Evolutionary conservation across 2,888 invertebrate species (phyloP), one percentile per base, ranked within the genome.

Genomic region (Branchipolynoe longqiensis): DNA sequence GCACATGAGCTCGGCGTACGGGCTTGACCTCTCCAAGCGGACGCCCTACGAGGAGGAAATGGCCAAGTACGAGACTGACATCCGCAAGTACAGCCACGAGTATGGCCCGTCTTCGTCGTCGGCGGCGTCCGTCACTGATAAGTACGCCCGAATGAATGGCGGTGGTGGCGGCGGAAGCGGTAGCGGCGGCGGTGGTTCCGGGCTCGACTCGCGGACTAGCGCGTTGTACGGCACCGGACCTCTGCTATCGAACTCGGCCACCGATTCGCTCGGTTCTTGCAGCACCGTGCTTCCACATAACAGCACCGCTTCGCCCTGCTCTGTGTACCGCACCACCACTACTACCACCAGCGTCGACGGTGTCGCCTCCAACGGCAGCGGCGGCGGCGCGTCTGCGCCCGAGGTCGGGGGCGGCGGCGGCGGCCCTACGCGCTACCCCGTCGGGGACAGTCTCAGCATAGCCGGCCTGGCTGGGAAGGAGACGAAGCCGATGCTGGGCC

Each of bases 11-110:
- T 64, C 82, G n/a, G 86, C 86, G 6, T 92, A 92, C 85, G 91
- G 92, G 73, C 89, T 93, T 28, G 93, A 93, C 88, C 89, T 93
- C 83, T 90, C 91, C 48, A 92, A 93, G 87, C 90, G 92, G 84
- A 90, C 90, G 40, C 91, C 91, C 59, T 92, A 91, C 84, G 90
- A 89, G 82, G 91, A 91, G 38, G 92, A 92, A 56, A 87, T 91
- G 40, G 86, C 83, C 1, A 86, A 90, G 38, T 89, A 90, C 83
- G 91, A 92, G 86, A 89, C 89, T 82, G 91, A 91, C 85, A 90
- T 90, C 59, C 88, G 91, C 74, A 92, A 91, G 87, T 92, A 91
- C 87, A 89, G 90, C 31, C 90, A 90, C 69, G 90, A 91, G 41
- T 90, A 83, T 64, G 48, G 84, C 18, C 22, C 59, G 38, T 69